Evolutionary conservation across 2,888 invertebrate genomes (phyloP).

Genomic region (Pardosa pseudoannulata): DNA sequence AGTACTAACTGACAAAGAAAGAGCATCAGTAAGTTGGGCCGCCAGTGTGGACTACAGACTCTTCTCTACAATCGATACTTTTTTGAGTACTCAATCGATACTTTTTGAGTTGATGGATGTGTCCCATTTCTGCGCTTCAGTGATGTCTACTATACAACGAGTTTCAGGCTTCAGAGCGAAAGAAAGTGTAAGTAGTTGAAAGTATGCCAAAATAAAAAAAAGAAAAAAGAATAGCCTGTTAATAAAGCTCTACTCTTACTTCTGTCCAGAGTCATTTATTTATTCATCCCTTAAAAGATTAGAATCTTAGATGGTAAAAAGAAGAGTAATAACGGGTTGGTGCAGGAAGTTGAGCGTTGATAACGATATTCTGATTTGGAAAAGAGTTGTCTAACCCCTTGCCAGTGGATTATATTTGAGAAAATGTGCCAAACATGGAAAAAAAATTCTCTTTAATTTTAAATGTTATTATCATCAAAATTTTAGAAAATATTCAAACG

Average conservation of each 20-base stretch:
- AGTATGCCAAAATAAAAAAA: slow-evolving; percentile 58
- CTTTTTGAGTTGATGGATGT: slow-evolving; percentile 55
- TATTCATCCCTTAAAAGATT: not conserved
- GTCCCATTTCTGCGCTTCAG: slow-evolving; percentile 69
- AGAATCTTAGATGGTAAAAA: too few species aligned
- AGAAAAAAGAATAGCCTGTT: slow-evolving; percentile 54
- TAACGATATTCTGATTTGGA: too few species aligned
- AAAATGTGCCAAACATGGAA: too few species aligned
- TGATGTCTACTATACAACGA: slow-evolving; percentile 72
- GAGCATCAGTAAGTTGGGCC: slow-evolving; percentile 38
- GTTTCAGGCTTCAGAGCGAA: slow-evolving; percentile 66
- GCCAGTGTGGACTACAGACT: slow-evolving; percentile 64
- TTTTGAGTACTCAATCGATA: not conserved
- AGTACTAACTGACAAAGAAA: not conserved
- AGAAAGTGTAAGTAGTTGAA: slow-evolving; percentile 67
- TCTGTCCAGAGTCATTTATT: slow-evolving; percentile 57
- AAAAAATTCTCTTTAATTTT: too few species aligned
- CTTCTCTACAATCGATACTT: slow-evolving; percentile 36
- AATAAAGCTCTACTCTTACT: slow-evolving; percentile 72
- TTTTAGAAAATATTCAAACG: too few species aligned
- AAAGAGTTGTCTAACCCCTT: too few species aligned
- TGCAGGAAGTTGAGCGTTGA: too few species aligned
- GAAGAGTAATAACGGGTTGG: too few species aligned
- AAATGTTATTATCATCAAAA: too few species aligned
- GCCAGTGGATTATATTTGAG: too few species aligned